Evolutionary conservation across 2,113 vertebrate genomes (phyloP).

Genomic region (Carassius auratus): DNA sequence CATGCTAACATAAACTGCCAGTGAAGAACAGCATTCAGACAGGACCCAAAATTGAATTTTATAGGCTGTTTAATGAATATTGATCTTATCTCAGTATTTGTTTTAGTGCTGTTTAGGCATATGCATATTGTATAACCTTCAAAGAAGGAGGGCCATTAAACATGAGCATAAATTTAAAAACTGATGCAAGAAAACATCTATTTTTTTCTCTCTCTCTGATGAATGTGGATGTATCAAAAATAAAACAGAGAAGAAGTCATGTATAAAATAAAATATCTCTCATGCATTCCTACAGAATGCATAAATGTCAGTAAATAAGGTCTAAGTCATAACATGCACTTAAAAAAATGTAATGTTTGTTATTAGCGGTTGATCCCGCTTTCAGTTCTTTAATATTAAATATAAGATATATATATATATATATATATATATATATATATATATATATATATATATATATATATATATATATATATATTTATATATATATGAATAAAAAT

Average conservation of each 20-base stretch:
- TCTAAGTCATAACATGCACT: background rate
- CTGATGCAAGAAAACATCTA: background rate
- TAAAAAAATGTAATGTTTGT: too few species aligned
- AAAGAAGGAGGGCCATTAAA: background rate
- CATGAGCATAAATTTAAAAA: background rate
- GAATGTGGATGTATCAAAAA: background rate
- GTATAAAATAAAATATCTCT: background rate
- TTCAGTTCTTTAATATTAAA: background rate
- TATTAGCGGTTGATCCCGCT: background rate
- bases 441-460: too few species aligned
- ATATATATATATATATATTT: background rate
- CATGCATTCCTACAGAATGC: background rate
- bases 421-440: background rate
- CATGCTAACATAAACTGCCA: background rate
- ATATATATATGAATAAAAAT: background rate
- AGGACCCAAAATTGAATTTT: background rate
- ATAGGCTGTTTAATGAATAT: background rate
- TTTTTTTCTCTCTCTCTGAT: background rate
- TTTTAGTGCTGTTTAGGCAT: background rate
- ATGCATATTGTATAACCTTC: background rate
- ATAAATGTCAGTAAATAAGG: background rate
- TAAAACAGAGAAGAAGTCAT: background rate
- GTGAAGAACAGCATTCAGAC: background rate
- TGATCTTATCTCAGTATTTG: background rate
- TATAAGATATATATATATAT: background rate